Conservation (phyloP, 2,797 vertebrate species). For the Buceros bicornis region DNA sequence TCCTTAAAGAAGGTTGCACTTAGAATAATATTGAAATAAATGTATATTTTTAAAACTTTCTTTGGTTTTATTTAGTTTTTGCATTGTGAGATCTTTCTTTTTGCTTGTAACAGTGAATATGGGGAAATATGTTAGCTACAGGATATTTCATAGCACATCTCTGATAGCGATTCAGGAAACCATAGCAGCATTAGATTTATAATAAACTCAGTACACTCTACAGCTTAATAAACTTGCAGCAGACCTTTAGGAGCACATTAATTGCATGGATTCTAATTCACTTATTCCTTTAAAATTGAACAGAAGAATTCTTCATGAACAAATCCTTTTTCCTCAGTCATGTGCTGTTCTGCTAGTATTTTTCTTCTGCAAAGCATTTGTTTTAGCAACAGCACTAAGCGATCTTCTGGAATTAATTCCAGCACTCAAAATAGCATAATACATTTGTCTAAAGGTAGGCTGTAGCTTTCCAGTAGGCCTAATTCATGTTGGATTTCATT, state of each 20-base stretch:
- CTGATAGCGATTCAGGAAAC: neutral
- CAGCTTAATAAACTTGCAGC: neutral
- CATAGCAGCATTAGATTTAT: neutral
- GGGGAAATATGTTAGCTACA: neutral
- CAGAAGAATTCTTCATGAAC: neutral
- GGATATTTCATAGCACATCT: neutral
- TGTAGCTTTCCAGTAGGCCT: conserved; percentile 20
- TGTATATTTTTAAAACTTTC: accelerated
- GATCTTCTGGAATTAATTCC: conserved; percentile 50
- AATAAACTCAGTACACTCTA: neutral
- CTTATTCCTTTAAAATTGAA: conserved; percentile 24
- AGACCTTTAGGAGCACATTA: neutral
- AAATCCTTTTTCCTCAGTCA: neutral
- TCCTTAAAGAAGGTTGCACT: neutral
- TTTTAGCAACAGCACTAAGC: conserved; percentile 29
- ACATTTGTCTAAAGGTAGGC: neutral
- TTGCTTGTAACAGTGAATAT: neutral
- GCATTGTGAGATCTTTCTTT: neutral
- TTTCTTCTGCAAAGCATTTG: conserved; percentile 45
- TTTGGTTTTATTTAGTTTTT: neutral
- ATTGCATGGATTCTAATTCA: neutral
- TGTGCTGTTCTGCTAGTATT: neutral
- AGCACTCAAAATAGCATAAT: conserved; percentile 47
- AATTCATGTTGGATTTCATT: conserved; percentile 37
- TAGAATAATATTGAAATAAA: neutral